A percentile compares a stretch with the other conserved stretches of the same genome.
These are phyloP conservation scores for Channa maculata DNA, from an alignment of 2,113 vertebrate genomes.

Conservation along the genomic window DNA sequence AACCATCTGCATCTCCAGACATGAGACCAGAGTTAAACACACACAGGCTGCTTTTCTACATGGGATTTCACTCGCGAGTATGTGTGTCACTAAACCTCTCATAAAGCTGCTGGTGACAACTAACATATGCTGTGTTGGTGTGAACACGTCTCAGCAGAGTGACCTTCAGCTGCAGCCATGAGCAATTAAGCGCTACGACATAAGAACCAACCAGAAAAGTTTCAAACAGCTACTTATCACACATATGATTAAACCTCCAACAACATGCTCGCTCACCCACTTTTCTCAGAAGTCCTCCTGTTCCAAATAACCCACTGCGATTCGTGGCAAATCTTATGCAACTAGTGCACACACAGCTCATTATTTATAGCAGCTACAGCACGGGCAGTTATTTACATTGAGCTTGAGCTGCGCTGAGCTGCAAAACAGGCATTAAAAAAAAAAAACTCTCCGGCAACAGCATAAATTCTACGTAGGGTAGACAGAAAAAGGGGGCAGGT, in stretches of 20 bases:
- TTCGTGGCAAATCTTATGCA: slow-evolving; percentile 30
- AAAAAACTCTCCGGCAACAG: slow-evolving; percentile 8
- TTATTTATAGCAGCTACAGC: slow-evolving; percentile 41
- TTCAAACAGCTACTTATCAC: not conserved
- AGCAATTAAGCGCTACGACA: slow-evolving; percentile 29
- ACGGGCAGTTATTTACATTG: slow-evolving; percentile 37
- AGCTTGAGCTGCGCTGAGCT: not conserved
- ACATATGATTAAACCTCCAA: not conserved
- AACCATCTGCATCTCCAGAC: too few relatives aligned
- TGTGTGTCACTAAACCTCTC: slow-evolving; percentile 47
- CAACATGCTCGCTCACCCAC: not conserved
- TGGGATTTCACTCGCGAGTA: slow-evolving; percentile 44
- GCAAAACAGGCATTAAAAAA: not conserved
- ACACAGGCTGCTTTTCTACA: slow-evolving; percentile 1
- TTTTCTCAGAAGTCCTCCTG: slow-evolving; percentile 48
- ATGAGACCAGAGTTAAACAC: not conserved
- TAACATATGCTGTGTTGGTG: slow-evolving; percentile 9
- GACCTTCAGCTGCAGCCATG: slow-evolving; percentile 12
- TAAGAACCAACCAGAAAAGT: not conserved
- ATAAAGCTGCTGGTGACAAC: slow-evolving; percentile 11
- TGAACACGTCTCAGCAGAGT: slow-evolving; percentile 13
- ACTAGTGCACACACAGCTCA: slow-evolving; percentile 21
- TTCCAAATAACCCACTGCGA: slow-evolving; percentile 18
- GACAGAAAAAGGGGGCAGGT: not conserved
- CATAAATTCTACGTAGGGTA: not conserved